Evolutionary conservation across 2,113 vertebrate genomes (phyloP), one percentile per base, ranked within the genome.

Genomic region (Nycticryphes semicollaris): DNA sequence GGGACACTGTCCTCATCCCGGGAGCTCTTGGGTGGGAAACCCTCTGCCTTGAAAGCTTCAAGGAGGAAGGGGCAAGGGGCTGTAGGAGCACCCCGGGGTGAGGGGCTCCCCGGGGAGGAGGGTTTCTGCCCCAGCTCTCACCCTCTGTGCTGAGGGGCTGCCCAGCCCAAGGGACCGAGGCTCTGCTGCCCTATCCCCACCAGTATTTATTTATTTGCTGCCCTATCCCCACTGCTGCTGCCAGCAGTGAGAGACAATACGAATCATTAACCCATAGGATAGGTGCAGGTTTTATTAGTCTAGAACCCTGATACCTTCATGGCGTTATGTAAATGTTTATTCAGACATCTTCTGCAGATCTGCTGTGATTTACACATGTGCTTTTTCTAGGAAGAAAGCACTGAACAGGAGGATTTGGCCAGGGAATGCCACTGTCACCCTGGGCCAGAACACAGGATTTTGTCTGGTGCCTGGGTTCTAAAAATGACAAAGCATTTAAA

Each of bases 191-290:
- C 72, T 31, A 4, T 0, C 12, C 39, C 78, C 30, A 6, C 56
- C 14, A 20, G 22, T 11, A 43, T 43, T 16, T 11, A 43, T 43
- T 6, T 43, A 43, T 45, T 16, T 27, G 3, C 37, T 48, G 47
- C 5, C 41, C 70, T 35, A 4, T 0, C 10, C 41, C 79, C 31
- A 5, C 53, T 39, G n/a, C n/a, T n/a, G n/a, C n/a, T n/a, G n/a
- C n/a, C n/a, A n/a, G n/a, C n/a, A n/a, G n/a, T n/a, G 41, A n/a
- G 60, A 9, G 39, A 22, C 25, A 6, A 1, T 4, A 7, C 10
- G 23, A 7, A 4, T 23, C 12, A 1, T 12, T 45, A 43, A 53
- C 18, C 3, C 7, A 4, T 0, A 5, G 31, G 10, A 19, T 45
- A 24, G 30, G 6, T 1, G 9, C 48, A 27, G 24, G 20, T 12